A percentile compares a stretch with the other conserved stretches of the same genome.
Evolutionary conservation across 2,797 vertebrate species (phyloP).

Genomic region (Hirundo rustica): DNA sequence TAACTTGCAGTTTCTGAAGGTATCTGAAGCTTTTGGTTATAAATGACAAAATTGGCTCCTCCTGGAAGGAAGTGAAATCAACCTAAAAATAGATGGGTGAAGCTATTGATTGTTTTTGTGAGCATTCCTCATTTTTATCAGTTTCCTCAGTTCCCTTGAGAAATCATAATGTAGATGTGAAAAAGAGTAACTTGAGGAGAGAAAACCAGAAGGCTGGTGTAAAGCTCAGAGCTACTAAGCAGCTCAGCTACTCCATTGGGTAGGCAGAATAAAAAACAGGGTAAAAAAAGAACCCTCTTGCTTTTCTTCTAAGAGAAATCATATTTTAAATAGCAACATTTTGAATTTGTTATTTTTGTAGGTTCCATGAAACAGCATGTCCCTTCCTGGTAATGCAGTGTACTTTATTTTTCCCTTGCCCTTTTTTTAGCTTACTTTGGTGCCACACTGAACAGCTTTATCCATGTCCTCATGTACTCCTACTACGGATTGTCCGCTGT

Average conservation of each 20-base stretch:
- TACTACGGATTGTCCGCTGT: slow-evolving; percentile 94
- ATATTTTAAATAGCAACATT: slow-evolving; percentile 22
- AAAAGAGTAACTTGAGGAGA: background rate
- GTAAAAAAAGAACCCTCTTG: background rate
- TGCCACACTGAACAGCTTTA: slow-evolving; percentile 92
- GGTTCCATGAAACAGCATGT: background rate
- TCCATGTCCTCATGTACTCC: slow-evolving; percentile 97
- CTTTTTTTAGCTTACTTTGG: slow-evolving; percentile 89
- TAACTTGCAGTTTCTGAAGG: background rate
- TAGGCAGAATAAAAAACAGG: background rate
- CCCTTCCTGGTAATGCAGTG: background rate
- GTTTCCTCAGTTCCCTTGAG: background rate
- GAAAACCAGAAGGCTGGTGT: background rate
- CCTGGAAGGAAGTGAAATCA: background rate
- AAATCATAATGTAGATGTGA: background rate
- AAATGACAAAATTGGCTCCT: background rate
- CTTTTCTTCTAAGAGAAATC: background rate
- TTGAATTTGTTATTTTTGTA: slow-evolving; percentile 9
- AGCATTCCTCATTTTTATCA: background rate
- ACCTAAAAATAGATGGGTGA: background rate
- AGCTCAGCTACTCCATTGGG: background rate
- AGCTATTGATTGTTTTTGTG: background rate
- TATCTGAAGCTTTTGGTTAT: background rate
- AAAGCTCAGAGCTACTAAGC: background rate
- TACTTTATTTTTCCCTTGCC: background rate